phyloP scores from a whole-genome alignment of 64 coral and sea anemone genomes.

The Montipora capricornis region DNA sequence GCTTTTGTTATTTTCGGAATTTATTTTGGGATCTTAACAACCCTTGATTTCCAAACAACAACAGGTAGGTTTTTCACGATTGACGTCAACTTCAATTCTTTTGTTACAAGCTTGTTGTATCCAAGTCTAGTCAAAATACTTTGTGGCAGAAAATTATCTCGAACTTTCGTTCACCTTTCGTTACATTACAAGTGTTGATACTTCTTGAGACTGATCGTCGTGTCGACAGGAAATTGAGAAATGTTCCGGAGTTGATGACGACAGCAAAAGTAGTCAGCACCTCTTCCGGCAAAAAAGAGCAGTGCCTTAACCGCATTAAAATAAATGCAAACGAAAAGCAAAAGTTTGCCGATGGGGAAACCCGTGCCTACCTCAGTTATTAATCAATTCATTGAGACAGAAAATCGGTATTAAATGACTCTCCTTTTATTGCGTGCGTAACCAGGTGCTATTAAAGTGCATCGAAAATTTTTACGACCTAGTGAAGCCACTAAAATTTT shows the following conservation, averaged over 20 bases:
- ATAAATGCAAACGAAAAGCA: not conserved
- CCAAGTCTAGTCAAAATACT: not conserved
- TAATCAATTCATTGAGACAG: too few relatives aligned
- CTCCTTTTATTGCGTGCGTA: too few relatives aligned
- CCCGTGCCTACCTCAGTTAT: too few relatives aligned
- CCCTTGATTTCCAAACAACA: not conserved
- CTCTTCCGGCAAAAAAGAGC: not conserved
- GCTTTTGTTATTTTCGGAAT: not conserved
- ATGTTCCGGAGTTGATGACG: conserved; percentile 1
- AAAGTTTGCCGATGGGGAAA: not conserved
- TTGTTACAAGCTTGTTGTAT: not conserved
- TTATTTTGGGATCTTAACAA: not conserved
- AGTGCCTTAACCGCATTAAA: not conserved
- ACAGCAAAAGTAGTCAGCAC: not conserved
- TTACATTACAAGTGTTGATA: not conserved
- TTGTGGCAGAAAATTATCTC: not conserved
- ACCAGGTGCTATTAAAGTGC: too few relatives aligned
- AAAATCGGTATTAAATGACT: too few relatives aligned
- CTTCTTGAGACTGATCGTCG: not conserved
- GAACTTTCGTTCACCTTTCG: not conserved
- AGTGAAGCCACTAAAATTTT: too few relatives aligned
- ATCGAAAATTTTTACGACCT: too few relatives aligned
- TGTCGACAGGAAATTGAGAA: conserved; percentile 9
- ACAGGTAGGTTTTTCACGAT: not conserved
- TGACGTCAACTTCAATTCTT: conserved; percentile 17